Evolutionary conservation across 1,140 invertebrate genomes (phyloP).

Genomic region (Orius laevigatus): DNA sequence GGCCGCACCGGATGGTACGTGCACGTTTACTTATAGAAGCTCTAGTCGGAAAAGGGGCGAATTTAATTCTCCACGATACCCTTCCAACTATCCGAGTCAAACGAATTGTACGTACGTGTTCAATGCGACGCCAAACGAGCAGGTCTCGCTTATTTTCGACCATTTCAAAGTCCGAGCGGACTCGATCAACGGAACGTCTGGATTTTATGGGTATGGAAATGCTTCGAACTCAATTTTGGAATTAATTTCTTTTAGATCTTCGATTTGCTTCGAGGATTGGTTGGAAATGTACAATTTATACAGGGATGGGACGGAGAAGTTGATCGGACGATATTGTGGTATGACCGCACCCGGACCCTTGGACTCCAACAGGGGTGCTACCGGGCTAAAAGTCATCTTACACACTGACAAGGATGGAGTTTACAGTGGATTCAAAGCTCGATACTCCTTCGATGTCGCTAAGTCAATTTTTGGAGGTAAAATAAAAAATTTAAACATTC

Average conservation of each 20-base stretch:
- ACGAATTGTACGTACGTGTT: constrained; percentile 88
- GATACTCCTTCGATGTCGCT: constrained; percentile 73
- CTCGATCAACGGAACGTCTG: constrained; percentile 33
- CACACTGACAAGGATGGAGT: constrained; percentile 70
- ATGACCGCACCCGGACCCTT: constrained; percentile 73
- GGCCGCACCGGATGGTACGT: constrained; percentile 72
- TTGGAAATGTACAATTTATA: constrained; percentile 82
- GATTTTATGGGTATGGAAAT: constrained; percentile 36
- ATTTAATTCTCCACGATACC: constrained; percentile 90
- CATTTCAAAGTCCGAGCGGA: constrained; percentile 74
- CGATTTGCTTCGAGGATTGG: constrained; percentile 81
- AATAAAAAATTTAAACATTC: constrained; percentile 1
- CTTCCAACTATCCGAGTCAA: constrained; percentile 84
- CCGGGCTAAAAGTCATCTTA: constrained; percentile 64
- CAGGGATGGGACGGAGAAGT: constrained; percentile 55
- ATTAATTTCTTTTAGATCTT: constrained; percentile 30
- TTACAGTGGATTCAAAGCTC: constrained; percentile 76
- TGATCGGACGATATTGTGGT: constrained; percentile 74
- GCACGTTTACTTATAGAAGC: constrained; percentile 81
- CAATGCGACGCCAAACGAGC: constrained; percentile 66
- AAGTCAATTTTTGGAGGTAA: constrained; percentile 69
- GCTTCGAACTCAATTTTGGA: background rate
- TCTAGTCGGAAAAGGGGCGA: constrained; percentile 68
- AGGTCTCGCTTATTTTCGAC: constrained; percentile 82
- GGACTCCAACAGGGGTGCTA: constrained; percentile 67